phyloP scores from a whole-genome alignment of 2,797 vertebrate genomes.

The Hemibagrus guttatus region DNA sequence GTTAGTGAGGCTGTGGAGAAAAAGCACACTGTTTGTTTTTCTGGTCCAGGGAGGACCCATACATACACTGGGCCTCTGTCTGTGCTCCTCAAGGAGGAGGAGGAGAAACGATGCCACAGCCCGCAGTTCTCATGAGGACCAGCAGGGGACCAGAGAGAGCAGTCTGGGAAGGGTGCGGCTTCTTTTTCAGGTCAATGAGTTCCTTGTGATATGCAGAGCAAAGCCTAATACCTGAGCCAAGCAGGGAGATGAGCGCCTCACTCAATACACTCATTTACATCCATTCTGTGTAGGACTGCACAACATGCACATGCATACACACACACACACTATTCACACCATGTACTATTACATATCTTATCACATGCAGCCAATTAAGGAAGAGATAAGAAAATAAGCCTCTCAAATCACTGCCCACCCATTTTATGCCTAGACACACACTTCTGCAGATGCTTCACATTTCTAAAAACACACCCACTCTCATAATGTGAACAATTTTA shows the following conservation, averaged over 20 bases:
- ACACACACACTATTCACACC: not conserved
- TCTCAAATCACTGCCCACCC: not conserved
- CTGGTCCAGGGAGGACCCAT: slow-evolving; percentile 36
- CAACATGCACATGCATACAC: not conserved
- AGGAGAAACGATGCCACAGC: slow-evolving; percentile 17
- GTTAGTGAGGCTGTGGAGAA: slow-evolving; percentile 30
- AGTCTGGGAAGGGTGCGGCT: slow-evolving; percentile 74
- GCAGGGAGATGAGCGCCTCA: slow-evolving; percentile 45
- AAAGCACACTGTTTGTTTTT: slow-evolving; percentile 51
- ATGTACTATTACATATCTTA: slow-evolving; percentile 1
- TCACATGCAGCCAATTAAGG: not conserved
- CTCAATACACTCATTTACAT: slow-evolving; percentile 45
- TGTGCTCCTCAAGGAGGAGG: slow-evolving; percentile 44
- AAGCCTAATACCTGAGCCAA: slow-evolving; percentile 59
- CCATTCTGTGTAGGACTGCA: slow-evolving; percentile 8
- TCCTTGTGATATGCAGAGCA: slow-evolving; percentile 75
- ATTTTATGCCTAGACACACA: not conserved
- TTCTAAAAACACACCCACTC: slow-evolving; percentile 13
- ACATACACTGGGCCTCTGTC: slow-evolving; percentile 52
- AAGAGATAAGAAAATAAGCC: slow-evolving; percentile 8
- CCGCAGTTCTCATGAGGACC: slow-evolving; percentile 62
- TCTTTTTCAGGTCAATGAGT: slow-evolving; percentile 85
- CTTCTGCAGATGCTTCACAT: not conserved
- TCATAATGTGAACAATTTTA: not conserved
- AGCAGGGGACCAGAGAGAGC: slow-evolving; percentile 78